Conservation (phyloP, 2,888 invertebrate species). For the Sminthurides aquaticus region DNA sequence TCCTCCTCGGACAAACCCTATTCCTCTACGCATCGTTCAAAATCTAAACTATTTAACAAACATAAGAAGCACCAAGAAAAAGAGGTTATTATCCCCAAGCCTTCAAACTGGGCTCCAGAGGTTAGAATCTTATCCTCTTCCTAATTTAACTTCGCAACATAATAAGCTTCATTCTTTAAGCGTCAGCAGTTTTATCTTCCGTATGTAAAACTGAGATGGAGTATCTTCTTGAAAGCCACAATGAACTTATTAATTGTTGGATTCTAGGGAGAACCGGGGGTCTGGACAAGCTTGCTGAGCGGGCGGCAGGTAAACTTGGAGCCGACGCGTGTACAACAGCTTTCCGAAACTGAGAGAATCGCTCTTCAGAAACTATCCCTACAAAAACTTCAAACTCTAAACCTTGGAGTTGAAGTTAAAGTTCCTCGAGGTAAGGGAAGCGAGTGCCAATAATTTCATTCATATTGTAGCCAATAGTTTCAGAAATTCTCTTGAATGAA, state of each 20-base stretch:
- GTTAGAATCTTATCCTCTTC: too few species aligned
- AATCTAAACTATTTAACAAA: slow-evolving; percentile 70
- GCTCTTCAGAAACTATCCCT: slow-evolving; percentile 78
- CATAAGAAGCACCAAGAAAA: slow-evolving; percentile 61
- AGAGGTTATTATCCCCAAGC: slow-evolving; percentile 22
- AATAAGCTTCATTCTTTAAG: too few species aligned
- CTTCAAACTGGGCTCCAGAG: slow-evolving; percentile 18
- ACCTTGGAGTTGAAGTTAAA: slow-evolving; percentile 71
- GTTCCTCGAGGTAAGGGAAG: slow-evolving; percentile 73
- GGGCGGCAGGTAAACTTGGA: slow-evolving; percentile 63
- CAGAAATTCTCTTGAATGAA: too few species aligned
- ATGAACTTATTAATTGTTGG: too few species aligned
- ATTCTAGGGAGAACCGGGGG: slow-evolving; percentile 48
- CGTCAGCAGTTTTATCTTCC: too few species aligned
- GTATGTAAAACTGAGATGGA: too few species aligned
- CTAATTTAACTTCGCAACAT: too few species aligned
- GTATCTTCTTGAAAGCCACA: too few species aligned
- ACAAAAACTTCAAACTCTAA: slow-evolving; percentile 74
- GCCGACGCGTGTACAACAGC: slow-evolving; percentile 62
- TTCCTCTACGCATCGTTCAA: slow-evolving; percentile 61
- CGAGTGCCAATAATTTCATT: too few species aligned
- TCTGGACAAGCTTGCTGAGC: slow-evolving; percentile 65
- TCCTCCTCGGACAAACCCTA: slow-evolving; percentile 6
- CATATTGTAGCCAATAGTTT: too few species aligned
- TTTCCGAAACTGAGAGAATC: slow-evolving; percentile 70